Evolutionary conservation across 2,888 invertebrate genomes (phyloP).

Genomic region (Machimus atricapillus): DNA sequence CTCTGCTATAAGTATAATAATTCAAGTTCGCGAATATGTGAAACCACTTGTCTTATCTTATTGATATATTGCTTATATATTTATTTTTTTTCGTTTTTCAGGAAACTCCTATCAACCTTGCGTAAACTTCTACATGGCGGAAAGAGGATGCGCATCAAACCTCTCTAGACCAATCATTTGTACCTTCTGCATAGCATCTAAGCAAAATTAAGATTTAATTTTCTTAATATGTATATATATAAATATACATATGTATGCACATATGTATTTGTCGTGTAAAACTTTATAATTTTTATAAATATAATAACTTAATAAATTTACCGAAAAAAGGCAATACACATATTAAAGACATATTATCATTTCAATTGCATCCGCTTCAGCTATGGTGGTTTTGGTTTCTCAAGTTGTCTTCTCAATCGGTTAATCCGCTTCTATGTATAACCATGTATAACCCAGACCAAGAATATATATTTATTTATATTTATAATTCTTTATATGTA

Average conservation of each 20-base stretch:
- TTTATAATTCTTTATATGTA: too few species aligned
- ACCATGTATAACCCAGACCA: too few species aligned
- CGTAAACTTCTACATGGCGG: conserved; percentile 41
- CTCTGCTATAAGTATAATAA: too few species aligned
- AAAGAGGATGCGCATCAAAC: background rate
- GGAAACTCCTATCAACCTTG: conserved; percentile 54
- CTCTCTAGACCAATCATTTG: conserved; percentile 53
- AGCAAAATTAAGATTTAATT: background rate
- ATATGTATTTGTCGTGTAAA: background rate
- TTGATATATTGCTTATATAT: background rate
- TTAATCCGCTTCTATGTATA: too few species aligned
- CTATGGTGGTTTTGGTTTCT: too few species aligned
- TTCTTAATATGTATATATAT: background rate
- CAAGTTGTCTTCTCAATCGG: too few species aligned
- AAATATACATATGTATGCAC: background rate
- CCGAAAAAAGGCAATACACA: background rate
- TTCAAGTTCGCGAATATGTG: too few species aligned
- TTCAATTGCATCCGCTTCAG: too few species aligned
- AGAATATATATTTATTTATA: too few species aligned
- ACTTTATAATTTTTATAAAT: background rate
- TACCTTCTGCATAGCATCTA: conserved; percentile 54
- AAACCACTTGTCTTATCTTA: background rate
- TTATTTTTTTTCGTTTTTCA: conserved; percentile 41
- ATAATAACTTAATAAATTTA: background rate
- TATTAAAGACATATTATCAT: background rate